Evolutionary conservation across 2,797 vertebrate species (phyloP), one percentile per base, ranked within the genome.

Genomic region (Nothura maculosa): DNA sequence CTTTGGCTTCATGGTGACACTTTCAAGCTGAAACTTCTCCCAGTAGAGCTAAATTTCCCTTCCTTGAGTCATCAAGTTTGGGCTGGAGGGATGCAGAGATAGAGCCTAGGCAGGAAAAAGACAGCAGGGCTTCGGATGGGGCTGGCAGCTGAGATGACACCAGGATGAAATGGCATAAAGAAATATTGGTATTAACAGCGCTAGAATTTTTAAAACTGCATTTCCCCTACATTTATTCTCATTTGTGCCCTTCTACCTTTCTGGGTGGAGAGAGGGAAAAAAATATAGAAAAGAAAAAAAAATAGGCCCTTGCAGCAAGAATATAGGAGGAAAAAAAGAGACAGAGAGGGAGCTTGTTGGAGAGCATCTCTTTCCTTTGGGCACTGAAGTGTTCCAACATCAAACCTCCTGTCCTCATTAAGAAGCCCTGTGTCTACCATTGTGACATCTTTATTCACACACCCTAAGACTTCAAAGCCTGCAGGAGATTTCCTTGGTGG

Each of bases 381-480:
- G 97, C 94, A 94, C 92, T 64, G 78, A 89, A 93, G 95, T 96
- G 93, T 89, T 91, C 92, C 15, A 18, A 98, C 97, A 98, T 98
- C 97, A 98, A 98, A 97, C 97, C 96, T 96, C 92, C 94, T 90
- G 38, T 95, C 96, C 98, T 98, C 98, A 98, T 98, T 98, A 98
- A 97, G 97, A 97, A 96, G 95, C 96, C 54, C 94, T 30, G 85
- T 81, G 84, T 96, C 96, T 97, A 96, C 96, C 64, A 30, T 95
- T 96, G 96, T 98, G 98, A 98, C 97, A 98, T 98, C 98, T 98
- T 97, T 97, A 98, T 98, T 97, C 95, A 69, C 85, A 95, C 81
- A 89, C 95, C 94, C 95, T 42, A 96, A 97, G 95, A 98, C 98
- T 98, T 98, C 98, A 98, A 98, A 98, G 98, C 94, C 96, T 97